phyloP scores from a whole-genome alignment of 1,140 invertebrate genomes.

The Drosophila littoralis region DNA sequence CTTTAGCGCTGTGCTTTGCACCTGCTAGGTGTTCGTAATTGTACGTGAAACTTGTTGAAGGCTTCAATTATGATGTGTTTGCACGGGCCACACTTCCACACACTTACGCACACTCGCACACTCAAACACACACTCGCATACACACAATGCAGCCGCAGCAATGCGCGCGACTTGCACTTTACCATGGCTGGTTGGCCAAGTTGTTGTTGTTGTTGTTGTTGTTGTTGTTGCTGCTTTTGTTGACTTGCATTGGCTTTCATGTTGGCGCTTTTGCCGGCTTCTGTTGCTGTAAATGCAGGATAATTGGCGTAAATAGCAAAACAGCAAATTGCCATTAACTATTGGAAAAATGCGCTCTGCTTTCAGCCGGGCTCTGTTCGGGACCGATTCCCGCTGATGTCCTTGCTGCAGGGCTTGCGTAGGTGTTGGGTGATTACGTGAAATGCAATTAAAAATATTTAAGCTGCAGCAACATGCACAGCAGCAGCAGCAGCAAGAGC shows the following conservation, averaged over 20 bases:
- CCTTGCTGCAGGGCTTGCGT: conserved; percentile 37
- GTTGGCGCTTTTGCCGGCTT: conserved; percentile 18
- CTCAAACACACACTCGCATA: conserved; percentile 7
- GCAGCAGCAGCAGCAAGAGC: conserved; percentile 33
- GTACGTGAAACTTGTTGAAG: conserved; percentile 82
- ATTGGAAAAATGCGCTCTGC: conserved; percentile 78
- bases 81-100: conserved; percentile 45
- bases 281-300: conserved; percentile 71
- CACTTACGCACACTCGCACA: conserved; percentile 17
- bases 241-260: conserved; percentile 51
- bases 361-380: conserved; percentile 55
- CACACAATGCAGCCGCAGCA: conserved; percentile 53
- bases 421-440: conserved; percentile 78
- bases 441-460: conserved; percentile 83
- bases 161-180: conserved; percentile 63
- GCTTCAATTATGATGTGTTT: conserved; percentile 80
- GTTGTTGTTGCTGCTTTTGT: conserved; percentile 34
- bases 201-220: conserved; percentile 15
- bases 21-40: conserved; percentile 76
- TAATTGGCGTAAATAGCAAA: conserved; percentile 83
- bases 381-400: conserved; percentile 31
- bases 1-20: conserved; percentile 32
- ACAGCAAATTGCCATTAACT: conserved; percentile 83
- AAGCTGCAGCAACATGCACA: conserved; percentile 63
- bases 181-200: conserved; percentile 45